phyloP scores from a whole-genome alignment of 2,113 vertebrate species.

The Scolopax mira region DNA sequence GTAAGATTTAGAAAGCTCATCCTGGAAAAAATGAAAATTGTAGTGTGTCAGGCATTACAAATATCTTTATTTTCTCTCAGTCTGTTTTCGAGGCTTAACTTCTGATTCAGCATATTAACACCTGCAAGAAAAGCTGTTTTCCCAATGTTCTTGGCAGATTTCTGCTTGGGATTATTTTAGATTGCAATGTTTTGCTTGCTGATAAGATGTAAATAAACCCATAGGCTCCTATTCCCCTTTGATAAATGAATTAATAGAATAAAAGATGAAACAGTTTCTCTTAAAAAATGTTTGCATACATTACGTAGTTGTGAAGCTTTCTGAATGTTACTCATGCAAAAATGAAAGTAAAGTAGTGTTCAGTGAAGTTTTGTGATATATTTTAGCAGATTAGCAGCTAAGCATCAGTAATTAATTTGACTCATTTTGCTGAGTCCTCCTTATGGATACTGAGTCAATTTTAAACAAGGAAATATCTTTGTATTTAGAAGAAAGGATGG shows the following conservation, averaged over 20 bases:
- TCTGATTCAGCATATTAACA: conserved; percentile 20
- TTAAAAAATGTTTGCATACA: not conserved
- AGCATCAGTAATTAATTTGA: not conserved
- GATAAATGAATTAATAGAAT: conserved; percentile 37
- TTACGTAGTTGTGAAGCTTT: not conserved
- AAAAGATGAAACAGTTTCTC: conserved; percentile 6
- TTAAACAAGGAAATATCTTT: not conserved
- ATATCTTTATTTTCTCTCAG: not conserved
- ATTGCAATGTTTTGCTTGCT: conserved; percentile 11
- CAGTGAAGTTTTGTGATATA: not conserved
- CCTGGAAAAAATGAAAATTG: not conserved
- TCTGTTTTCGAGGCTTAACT: not conserved
- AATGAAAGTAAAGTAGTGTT: not conserved
- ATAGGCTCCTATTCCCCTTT: not conserved
- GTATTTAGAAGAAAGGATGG: not conserved
- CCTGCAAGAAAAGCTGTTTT: conserved; percentile 29
- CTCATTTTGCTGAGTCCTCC: not conserved
- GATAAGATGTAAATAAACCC: conserved; percentile 24
- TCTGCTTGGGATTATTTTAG: not conserved
- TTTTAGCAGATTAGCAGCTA: not conserved
- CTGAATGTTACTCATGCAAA: not conserved
- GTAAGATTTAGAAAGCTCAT: not conserved
- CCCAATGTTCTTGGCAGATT: not conserved
- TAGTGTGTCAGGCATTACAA: not conserved
- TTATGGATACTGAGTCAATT: not conserved